Conservation (phyloP, 2,888 invertebrate genomes). For the Eilema caniola region DNA sequence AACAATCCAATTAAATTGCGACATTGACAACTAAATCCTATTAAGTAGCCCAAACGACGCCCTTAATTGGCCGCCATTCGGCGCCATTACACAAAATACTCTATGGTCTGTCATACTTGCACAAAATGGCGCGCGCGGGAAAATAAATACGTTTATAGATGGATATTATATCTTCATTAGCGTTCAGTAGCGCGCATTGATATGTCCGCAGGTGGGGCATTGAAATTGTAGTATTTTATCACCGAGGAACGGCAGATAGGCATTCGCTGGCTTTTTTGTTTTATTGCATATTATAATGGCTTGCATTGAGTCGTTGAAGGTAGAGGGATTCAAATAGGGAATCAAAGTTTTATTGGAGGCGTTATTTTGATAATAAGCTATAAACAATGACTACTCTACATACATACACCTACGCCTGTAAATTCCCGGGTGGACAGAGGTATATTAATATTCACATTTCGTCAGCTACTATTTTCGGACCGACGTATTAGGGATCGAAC, state of each 20-base stretch:
- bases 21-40: constrained; percentile 86
- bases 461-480: too few relatives aligned
- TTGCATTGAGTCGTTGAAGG: constrained; percentile 47
- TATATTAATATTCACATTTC: too few relatives aligned
- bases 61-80: constrained; percentile 85
- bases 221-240: constrained; percentile 85
- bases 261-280: constrained; percentile 61
- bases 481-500: too few relatives aligned
- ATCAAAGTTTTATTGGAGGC: not conserved
- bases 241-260: constrained; percentile 64
- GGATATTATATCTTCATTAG: constrained; percentile 87
- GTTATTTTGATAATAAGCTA: not conserved
- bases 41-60: constrained; percentile 72
- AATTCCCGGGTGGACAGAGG: too few relatives aligned
- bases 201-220: constrained; percentile 82
- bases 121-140: constrained; percentile 79
- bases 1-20: constrained; percentile 81
- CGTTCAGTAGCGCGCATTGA: constrained; percentile 80
- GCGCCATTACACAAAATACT: constrained; percentile 78
- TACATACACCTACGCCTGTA: too few relatives aligned
- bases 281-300: constrained; percentile 62
- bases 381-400: too few relatives aligned
- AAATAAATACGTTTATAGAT: constrained; percentile 81
- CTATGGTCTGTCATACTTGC: constrained; percentile 78
- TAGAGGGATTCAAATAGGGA: constrained; percentile 16